A percentile compares a stretch with the other conserved stretches of the same genome.
Conservation (phyloP, 2,888 invertebrate species). For the Oithona nana region DNA sequence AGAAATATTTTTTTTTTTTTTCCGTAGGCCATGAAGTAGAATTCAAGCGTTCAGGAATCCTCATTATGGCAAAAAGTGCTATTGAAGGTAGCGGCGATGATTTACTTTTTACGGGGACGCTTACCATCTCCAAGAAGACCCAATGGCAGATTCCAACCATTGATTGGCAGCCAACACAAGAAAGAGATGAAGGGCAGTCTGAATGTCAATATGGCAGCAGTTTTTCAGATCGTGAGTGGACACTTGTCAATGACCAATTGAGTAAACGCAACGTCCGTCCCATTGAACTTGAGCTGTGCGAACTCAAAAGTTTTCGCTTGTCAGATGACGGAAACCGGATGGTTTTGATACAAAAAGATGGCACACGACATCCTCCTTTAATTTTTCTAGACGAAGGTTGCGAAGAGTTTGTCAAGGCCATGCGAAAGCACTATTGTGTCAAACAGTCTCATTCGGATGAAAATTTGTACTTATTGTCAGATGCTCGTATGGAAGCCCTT, state of each 20-base stretch:
- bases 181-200: not conserved
- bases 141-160: not conserved
- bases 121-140: not conserved
- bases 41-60: not conserved
- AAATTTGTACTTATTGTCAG: conserved; percentile 7
- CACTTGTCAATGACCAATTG: not conserved
- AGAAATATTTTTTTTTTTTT: too few species aligned
- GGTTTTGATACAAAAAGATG: conserved; percentile 5
- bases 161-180: not conserved
- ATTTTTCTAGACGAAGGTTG: conserved; percentile 6
- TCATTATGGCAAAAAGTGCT: not conserved
- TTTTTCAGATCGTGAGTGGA: not conserved
- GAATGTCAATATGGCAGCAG: not conserved
- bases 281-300: not conserved
- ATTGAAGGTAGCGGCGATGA: not conserved
- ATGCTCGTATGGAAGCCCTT: conserved; percentile 32
- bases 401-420: not conserved
- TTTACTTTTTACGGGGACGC: not conserved
- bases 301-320: not conserved
- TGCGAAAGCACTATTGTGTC: not conserved
- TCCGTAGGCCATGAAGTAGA: not conserved
- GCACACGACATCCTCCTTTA: conserved; percentile 6
- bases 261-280: not conserved
- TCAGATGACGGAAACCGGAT: not conserved
- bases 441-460: conserved; percentile 3